Base-by-base conservation (phyloP, 2,888 invertebrate genomes). In the Steinernema hermaphroditum region DNA sequence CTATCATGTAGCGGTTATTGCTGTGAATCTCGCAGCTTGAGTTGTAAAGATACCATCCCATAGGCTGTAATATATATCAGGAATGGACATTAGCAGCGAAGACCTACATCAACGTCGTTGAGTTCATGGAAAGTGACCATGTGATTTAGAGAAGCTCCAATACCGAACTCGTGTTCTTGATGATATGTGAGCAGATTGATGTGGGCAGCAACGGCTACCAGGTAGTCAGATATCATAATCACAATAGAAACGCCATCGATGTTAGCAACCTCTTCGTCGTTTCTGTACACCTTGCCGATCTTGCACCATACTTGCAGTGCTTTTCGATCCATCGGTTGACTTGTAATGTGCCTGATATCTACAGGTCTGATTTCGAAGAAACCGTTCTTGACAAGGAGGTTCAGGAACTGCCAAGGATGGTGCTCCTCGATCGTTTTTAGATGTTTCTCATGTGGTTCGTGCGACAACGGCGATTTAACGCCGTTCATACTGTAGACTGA, bases 181-280 rank as follows among this genome's bases (percentile, higher is more conserved):
- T 50, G 50, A 12, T 50, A 50, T 12, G n/a, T n/a, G 24, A 50
- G 50, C 2, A 50, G 50, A 24, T 50, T 50, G 24, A 50, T 50
- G 24, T 50, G 50, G 24, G 50, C 50, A 50, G 50, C 22, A 19
- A 50, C 24, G 24, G 50, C 50, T 4, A 50, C 50, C 50, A 50
- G 24, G 24, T 50, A 50, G 24, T 50, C 50, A n/a, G 50, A 50
- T 22, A 50, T 19, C 50, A 50, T 19, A 22, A 50, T 19, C 2
- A 22, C 24, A 22, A 50, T 22, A 24, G 50, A 50, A 12, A 50
- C 2, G 9, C 50, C 50, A 22, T 50, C 50, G 22, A 12, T 12
- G 2, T 22, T 16, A 2, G 50, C 50, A 2, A 50, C n/a, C 9
- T 19, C 19, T 22, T 50, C 50, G 22, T 50, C 50, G 22, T 24